Conservation (phyloP, 2,797 vertebrate species). For the Enteromius afrohamiltoni region DNA sequence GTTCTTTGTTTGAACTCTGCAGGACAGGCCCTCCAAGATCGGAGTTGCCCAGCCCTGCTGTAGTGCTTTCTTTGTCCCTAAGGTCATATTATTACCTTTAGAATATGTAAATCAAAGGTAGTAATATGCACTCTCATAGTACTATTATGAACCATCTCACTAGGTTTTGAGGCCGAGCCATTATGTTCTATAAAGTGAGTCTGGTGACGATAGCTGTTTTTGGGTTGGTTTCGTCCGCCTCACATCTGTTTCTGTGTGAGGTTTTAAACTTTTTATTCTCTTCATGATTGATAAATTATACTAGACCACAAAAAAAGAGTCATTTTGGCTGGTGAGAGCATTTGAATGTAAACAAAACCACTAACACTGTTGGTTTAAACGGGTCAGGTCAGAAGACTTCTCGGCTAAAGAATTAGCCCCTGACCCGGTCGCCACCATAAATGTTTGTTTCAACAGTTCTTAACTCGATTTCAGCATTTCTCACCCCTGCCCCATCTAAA, state of each 20-base stretch:
- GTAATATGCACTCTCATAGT: neutral
- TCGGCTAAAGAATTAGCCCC: constrained; percentile 1
- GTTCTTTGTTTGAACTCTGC: neutral
- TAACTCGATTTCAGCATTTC: constrained; percentile 50
- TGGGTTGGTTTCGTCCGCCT: neutral
- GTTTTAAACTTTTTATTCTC: constrained; percentile 29
- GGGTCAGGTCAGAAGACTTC: constrained; percentile 16
- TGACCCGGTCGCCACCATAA: constrained; percentile 33
- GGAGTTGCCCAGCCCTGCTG: neutral
- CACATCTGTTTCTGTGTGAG: constrained; percentile 1
- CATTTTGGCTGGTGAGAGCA: neutral
- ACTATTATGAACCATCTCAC: neutral
- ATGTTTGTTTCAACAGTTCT: constrained; percentile 38
- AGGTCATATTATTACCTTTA: neutral
- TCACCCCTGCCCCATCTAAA: constrained; percentile 49
- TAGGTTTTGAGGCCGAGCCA: neutral
- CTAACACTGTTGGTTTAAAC: constrained; percentile 36
- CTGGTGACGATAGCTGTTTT: constrained; percentile 14
- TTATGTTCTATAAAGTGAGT: neutral
- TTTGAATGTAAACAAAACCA: constrained; percentile 17
- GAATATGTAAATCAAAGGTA: neutral
- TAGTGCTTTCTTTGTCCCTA: neutral
- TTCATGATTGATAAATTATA: constrained; percentile 36
- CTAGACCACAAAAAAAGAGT: constrained; percentile 10
- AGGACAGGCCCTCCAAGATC: neutral